These are phyloP conservation scores for Julus scandinavius DNA, from an alignment of 2,888 invertebrate genomes.

Conservation along the genomic window DNA sequence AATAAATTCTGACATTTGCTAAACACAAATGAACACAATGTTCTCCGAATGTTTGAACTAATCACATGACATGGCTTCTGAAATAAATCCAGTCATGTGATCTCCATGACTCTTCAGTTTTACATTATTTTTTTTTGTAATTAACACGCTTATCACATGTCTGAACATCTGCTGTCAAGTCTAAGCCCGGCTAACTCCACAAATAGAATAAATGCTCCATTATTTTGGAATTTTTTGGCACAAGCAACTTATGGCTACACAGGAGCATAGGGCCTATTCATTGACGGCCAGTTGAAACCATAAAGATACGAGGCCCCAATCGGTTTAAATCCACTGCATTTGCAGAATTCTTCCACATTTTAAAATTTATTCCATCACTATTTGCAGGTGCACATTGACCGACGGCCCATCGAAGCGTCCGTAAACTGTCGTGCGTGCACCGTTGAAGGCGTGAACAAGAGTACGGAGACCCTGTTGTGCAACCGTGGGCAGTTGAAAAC, in stretches of 20 bases:
- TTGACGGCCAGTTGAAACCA: background rate
- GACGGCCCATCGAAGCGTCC: background rate
- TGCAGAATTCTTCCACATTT: no score
- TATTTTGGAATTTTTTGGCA: background rate
- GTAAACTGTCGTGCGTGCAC: background rate
- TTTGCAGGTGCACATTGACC: background rate
- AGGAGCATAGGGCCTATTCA: no score
- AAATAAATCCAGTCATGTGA: no score
- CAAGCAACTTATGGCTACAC: background rate
- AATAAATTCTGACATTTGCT: no score
- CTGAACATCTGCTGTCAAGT: background rate
- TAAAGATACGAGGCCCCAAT: background rate
- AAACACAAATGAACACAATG: no score
- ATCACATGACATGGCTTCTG: no score
- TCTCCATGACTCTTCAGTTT: no score
- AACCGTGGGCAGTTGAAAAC: background rate
- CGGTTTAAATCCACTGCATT: background rate
- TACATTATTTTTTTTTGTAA: no score
- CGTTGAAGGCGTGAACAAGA: background rate
- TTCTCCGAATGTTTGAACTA: no score
- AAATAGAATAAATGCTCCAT: background rate
- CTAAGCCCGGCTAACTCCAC: no score
- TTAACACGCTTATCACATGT: no score
- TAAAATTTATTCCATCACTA: background rate
- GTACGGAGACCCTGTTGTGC: background rate